These are phyloP conservation scores for Anniella stebbinsi DNA, from an alignment of 2,797 vertebrate genomes.

Conservation along the genomic window DNA sequence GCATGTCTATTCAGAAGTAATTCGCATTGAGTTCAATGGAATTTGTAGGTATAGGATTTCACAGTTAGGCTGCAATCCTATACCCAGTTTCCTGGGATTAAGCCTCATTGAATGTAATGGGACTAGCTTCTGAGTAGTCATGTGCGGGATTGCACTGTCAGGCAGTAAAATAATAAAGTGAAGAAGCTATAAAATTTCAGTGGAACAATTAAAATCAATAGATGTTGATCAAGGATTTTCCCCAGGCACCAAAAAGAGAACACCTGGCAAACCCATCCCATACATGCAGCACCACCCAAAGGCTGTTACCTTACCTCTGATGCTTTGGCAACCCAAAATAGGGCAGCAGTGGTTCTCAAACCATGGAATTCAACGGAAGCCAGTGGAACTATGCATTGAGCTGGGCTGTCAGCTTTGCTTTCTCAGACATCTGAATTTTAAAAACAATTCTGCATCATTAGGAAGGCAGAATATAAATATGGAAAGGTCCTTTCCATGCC, in stretches of 20 bases:
- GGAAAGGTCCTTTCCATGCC: not conserved
- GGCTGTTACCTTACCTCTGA: not conserved
- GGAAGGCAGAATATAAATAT: not conserved
- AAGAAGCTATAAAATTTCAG: not conserved
- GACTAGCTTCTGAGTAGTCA: not conserved
- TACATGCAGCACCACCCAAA: not conserved
- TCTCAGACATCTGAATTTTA: too few species aligned
- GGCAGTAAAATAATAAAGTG: not conserved
- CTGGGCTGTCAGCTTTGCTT: too few species aligned
- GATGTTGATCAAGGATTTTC: too few species aligned
- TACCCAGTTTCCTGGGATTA: not conserved
- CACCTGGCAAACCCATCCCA: not conserved
- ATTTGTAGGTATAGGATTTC: not conserved
- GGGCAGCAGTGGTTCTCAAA: not conserved
- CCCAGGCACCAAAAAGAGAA: not conserved
- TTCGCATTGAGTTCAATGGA: not conserved
- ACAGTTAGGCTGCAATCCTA: not conserved
- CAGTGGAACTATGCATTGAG: not conserved
- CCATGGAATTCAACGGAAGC: not conserved
- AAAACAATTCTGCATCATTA: not conserved
- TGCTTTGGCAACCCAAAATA: not conserved
- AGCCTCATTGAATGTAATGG: not conserved
- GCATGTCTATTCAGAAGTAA: not conserved
- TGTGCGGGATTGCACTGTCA: not conserved
- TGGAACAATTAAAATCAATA: too few species aligned